These are phyloP conservation scores for Chaetodon trifascialis DNA, from an alignment of 2,113 vertebrate species.

Conservation along the genomic window DNA sequence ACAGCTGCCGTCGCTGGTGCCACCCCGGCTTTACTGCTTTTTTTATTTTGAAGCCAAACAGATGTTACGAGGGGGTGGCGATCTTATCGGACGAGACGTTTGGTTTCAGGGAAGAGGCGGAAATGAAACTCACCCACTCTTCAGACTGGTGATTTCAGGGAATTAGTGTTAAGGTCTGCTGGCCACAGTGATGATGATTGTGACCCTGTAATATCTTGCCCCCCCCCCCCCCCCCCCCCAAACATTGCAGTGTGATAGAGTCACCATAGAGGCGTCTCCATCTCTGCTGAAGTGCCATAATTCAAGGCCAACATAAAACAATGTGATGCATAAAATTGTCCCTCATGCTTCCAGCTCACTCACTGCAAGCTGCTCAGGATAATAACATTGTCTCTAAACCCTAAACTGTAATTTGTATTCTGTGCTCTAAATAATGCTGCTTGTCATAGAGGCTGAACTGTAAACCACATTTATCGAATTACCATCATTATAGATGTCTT, in stretches of 20 bases:
- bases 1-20: conserved; percentile 70
- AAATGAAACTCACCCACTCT: conserved; percentile 58
- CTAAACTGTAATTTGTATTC: conserved; percentile 11
- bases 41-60: conserved; percentile 68
- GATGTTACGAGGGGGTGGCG: conserved; percentile 71
- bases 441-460: background rate
- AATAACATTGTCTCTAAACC: conserved; percentile 3
- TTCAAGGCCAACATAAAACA: background rate
- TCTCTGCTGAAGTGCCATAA: conserved; percentile 9
- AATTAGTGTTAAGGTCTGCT: conserved; percentile 39
- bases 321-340: background rate
- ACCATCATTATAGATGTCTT: background rate
- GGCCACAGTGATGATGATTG: conserved; percentile 3
- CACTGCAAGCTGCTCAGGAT: background rate
- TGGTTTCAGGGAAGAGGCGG: conserved; percentile 61
- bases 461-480: conserved; percentile 8
- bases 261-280: background rate
- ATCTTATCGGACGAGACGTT: conserved; percentile 60
- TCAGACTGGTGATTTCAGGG: conserved; percentile 41
- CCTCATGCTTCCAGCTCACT: background rate
- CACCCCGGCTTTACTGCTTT: conserved; percentile 63
- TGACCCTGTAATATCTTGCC: conserved; percentile 23
- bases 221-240: background rate
- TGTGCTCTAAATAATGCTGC: conserved; percentile 4
- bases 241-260: background rate